A percentile compares a stretch with the other conserved stretches of the same genome.
Conservation (phyloP, 2,113 vertebrate species). For the Chionodraco myersi region DNA sequence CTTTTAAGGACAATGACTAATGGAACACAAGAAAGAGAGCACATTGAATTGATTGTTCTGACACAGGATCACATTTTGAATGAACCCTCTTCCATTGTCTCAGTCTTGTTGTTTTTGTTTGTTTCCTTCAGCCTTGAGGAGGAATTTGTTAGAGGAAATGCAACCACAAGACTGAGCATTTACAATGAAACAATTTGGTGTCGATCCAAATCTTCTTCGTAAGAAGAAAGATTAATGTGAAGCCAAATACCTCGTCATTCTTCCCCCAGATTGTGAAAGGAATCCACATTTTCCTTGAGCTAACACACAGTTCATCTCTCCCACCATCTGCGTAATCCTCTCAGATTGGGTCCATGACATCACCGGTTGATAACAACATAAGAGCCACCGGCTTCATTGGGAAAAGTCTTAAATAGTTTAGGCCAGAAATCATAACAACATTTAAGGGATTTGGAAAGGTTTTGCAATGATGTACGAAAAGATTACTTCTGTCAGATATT, state of each 20-base stretch:
- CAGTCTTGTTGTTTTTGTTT: conserved; percentile 47
- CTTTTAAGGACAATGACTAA: conserved; percentile 59
- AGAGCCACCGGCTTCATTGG: conserved; percentile 42
- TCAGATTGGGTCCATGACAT: conserved; percentile 73
- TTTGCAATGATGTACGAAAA: conserved; percentile 61
- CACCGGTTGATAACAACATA: conserved; percentile 68
- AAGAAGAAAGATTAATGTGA: conserved; percentile 52
- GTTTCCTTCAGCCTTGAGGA: conserved; percentile 52
- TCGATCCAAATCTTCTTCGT: conserved; percentile 34
- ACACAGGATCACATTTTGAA: conserved; percentile 27
- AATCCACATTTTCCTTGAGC: conserved; percentile 68
- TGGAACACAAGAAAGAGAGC: conserved; percentile 48
- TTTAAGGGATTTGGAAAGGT: conserved; percentile 74
- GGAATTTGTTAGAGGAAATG: conserved; percentile 53
- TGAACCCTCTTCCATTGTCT: conserved; percentile 59
- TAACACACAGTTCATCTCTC: conserved; percentile 44
- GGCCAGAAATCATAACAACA: conserved; percentile 68
- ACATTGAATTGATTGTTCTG: conserved; percentile 53
- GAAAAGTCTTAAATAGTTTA: conserved; percentile 65
- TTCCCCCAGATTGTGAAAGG: conserved; percentile 64
- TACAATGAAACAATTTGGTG: conserved; percentile 59
- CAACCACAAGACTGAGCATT: conserved; percentile 38
- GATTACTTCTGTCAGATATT: conserved; percentile 56
- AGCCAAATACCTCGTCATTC: conserved; percentile 69
- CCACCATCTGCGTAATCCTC: conserved; percentile 67